Evolutionary conservation across 2,888 invertebrate species (phyloP), one percentile per base, ranked within the genome.

Genomic region (Chironomus riparius): DNA sequence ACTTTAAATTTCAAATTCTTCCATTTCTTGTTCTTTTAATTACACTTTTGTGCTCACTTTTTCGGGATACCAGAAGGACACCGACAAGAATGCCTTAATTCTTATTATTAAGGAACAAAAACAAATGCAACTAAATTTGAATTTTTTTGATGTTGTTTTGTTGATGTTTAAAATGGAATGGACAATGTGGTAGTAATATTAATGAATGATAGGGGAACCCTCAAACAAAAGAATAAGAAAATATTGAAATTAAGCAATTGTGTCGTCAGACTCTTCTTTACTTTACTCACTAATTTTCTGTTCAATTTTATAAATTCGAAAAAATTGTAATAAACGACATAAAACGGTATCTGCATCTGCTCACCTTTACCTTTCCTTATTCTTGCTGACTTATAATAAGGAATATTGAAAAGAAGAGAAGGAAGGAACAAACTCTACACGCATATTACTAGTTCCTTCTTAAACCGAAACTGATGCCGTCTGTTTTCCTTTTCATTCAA

Each of bases 301-400:
- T 68, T 65, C 62, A 38, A 38, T 10, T 38, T 38, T 10, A n/a
- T n/a, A n/a, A 10, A 38, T 38, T 38, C 38, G 10, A 61, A 7
- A 74, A 74, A 28, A n/a, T n/a, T n/a, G n/a, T 65, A 74, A 62
- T 24, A 73, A 73, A 62, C 72, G 73, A 73, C 62, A 73, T 28
- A 24, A 73, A 74, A 74, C 74, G 74, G 74, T 74, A 74, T 62
- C 74, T 74, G 74, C 74, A 74, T 74, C 74, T 74, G 74, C 74
- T 74, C 74, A 47, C 65, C 62, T 62, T 74, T 74, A 68, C 74
- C 15, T 48, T 65, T 72, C 62, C 56, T 56, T 56, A 15, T 56
- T 56, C 15, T 56, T 56, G 56, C 56, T 18, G 4, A 4, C 15
- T 50, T 62, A 21, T 22, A 65, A 65, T 13, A 22, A 65, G n/a